These are phyloP conservation scores for Ptychadena robeensis DNA, from an alignment of 2,797 vertebrate species.

Conservation along the genomic window DNA sequence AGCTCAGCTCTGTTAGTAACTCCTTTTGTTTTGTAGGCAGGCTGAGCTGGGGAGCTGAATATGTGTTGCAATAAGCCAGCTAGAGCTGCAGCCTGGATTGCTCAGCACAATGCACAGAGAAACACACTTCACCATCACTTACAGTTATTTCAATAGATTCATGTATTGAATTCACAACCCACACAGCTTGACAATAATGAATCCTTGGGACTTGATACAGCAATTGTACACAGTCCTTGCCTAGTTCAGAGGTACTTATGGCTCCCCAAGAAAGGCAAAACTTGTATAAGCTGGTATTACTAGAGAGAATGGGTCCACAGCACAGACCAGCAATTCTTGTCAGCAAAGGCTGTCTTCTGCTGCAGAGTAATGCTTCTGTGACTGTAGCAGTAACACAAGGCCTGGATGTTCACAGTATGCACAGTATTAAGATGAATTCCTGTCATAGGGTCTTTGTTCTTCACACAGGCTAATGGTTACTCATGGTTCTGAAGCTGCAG, in stretches of 20 bases:
- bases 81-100: background rate
- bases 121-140: no score
- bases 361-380: slow-evolving; percentile 2
- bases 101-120: background rate
- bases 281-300: background rate
- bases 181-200: slow-evolving; percentile 15
- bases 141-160: background rate
- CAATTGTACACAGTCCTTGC: background rate
- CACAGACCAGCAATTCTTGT: background rate
- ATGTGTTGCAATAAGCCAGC: background rate
- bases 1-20: no score
- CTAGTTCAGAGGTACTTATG: background rate
- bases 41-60: background rate
- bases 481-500: slow-evolving; percentile 10
- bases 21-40: no score
- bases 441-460: background rate
- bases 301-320: no score
- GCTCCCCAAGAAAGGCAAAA: background rate
- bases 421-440: background rate
- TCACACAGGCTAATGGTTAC: no score
- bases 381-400: background rate
- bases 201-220: slow-evolving; percentile 14
- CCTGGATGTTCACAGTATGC: no score
- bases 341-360: background rate
- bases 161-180: slow-evolving; percentile 1